Percentiles rank a stretch among this genome's conserved stretches.
phyloP scores from a whole-genome alignment of 64 coral and sea anemone species.

The Hydrozoanthus tunicans region DNA sequence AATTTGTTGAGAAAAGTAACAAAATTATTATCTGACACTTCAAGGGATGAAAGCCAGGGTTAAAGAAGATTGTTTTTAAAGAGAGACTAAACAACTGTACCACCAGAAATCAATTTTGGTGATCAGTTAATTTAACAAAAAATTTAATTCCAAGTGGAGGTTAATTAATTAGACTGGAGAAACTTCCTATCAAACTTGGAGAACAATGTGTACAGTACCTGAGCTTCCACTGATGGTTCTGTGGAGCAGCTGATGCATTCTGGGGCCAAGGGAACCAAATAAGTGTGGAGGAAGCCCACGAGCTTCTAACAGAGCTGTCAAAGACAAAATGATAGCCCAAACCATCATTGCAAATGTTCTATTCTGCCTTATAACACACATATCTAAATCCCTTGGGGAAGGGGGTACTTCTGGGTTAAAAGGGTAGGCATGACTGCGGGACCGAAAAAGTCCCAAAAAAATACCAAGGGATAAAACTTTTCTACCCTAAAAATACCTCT shows the following conservation, averaged over 20 bases:
- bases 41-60: too few species aligned
- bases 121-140: too few species aligned
- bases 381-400: neutral
- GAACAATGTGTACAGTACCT: conserved; percentile 39
- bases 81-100: too few species aligned
- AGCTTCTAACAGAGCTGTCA: conserved; percentile 82
- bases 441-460: too few species aligned
- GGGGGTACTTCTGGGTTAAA: neutral
- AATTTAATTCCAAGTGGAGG: too few species aligned
- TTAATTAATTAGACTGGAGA: neutral
- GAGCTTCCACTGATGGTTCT: conserved; percentile 89
- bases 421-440: too few species aligned
- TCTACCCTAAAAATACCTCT: too few species aligned
- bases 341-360: neutral
- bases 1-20: too few species aligned
- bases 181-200: neutral
- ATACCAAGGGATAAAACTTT: too few species aligned
- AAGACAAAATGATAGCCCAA: neutral
- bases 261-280: conserved; percentile 93
- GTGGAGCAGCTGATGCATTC: conserved; percentile 95
- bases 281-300: conserved; percentile 93
- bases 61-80: too few species aligned
- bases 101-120: too few species aligned
- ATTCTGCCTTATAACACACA: neutral
- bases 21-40: too few species aligned